A percentile compares a stretch with the other conserved stretches of the same genome.
These are phyloP conservation scores for Temnothorax nylanderi DNA, from an alignment of 1,140 invertebrate species.

Conservation along the genomic window DNA sequence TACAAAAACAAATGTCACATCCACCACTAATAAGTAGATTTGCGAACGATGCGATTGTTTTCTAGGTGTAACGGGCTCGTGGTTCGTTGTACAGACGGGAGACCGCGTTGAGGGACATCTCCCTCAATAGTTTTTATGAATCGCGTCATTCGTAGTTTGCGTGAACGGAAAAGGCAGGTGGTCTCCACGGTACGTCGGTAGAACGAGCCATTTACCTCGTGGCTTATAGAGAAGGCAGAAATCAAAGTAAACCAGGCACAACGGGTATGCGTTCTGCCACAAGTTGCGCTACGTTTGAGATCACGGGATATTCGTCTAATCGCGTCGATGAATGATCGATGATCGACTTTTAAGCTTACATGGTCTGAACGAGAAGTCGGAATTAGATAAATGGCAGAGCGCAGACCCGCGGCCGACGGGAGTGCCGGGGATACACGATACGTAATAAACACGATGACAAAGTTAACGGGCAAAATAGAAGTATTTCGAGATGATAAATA, in stretches of 20 bases:
- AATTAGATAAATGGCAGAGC: conserved; percentile 69
- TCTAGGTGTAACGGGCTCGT: conserved; percentile 41
- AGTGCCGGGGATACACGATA: conserved; percentile 71
- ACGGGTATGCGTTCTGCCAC: conserved; percentile 76
- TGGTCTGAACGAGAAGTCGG: not conserved
- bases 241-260: conserved; percentile 72
- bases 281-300: not conserved
- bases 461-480: conserved; percentile 37
- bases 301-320: conserved; percentile 7
- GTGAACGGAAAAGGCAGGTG: too few relatives aligned
- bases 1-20: conserved; percentile 41
- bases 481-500: conserved; percentile 50
- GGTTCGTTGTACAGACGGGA: conserved; percentile 27
- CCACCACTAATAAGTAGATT: conserved; percentile 46
- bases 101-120: not conserved
- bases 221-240: conserved; percentile 70
- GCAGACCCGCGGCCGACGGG: conserved; percentile 72
- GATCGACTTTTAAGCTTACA: conserved; percentile 29
- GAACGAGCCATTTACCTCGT: conserved; percentile 51
- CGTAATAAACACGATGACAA: conserved; percentile 57
- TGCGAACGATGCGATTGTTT: conserved; percentile 36
- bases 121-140: not conserved
- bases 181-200: conserved; percentile 1
- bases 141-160: not conserved
- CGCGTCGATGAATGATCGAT: not conserved